A percentile compares a stretch with the other conserved stretches of the same genome.
Evolutionary conservation across 2,113 vertebrate genomes (phyloP).

Genomic region (Porphyrio hochstetteri): DNA sequence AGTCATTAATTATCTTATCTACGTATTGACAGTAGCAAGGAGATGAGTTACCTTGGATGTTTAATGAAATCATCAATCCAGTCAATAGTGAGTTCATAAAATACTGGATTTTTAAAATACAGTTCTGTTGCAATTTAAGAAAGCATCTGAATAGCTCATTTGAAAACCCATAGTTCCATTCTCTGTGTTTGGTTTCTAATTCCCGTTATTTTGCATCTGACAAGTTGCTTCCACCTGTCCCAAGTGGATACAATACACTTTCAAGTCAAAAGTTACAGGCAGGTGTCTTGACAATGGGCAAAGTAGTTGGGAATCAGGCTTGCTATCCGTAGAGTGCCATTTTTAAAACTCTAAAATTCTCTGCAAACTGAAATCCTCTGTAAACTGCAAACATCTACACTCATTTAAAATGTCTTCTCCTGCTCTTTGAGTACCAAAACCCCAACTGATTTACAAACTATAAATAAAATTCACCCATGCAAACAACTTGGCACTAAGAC

Average conservation of each 20-base stretch:
- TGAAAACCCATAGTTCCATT: neutral
- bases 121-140: neutral
- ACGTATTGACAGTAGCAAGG: neutral
- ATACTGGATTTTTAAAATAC: neutral
- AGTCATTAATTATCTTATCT: neutral
- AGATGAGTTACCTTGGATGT: neutral
- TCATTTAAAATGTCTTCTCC: conserved; percentile 1
- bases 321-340: neutral
- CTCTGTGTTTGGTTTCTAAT: neutral
- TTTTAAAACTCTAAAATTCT: neutral
- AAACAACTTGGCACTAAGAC: conserved; percentile 50
- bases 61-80: neutral
- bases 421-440: neutral
- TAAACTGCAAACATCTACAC: neutral
- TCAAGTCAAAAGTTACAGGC: conserved; percentile 28
- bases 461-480: conserved; percentile 57
- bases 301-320: neutral
- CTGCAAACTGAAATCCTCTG: neutral
- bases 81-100: neutral
- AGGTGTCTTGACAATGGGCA: neutral
- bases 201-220: conserved; percentile 3
- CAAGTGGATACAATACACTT: neutral
- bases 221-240: neutral
- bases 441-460: conserved; percentile 38
- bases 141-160: neutral